Evolutionary conservation across 2,888 invertebrate genomes (phyloP), one percentile per base, ranked within the genome.

Genomic region (Tromatobia lineatoria): DNA sequence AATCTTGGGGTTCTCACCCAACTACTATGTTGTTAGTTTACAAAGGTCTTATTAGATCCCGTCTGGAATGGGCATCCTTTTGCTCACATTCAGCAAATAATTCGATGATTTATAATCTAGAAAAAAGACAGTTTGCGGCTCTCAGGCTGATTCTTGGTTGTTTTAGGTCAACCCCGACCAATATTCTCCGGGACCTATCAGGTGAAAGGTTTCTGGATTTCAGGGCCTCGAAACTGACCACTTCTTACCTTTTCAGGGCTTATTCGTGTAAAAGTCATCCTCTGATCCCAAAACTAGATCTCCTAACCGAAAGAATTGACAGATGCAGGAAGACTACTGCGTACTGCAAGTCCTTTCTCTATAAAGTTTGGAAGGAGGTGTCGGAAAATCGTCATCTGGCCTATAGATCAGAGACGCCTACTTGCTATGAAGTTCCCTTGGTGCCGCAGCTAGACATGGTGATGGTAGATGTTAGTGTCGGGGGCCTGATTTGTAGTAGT

Each of bases 1-100:
- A 76, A 18, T 29, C 70, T 2, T 82, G 81, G 71, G 76, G 81
- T 8, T 50, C 76, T 0, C 76, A 82, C 52, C 71, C 76, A 0
- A 45, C 45, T 1, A 77, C 82, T 2, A n/a, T 64, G 20, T 6
- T 64, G 10, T 15, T 20, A 10, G 57, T 82, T 0, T 82, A 82
- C 23, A 77, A 77, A 66, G 71, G 71, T n/a, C 52, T 82, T 2
- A 70, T 77, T 3, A 20, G 70, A 13, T 11, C 29, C 0, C 61
- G 47, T 13, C 13, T 71, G 0, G 64, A 76, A 3, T 76, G 71
- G 76, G 64, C 64, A 4, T 47, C 10, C 7, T 34, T 54, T 7
- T 29, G 38, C 3, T 25, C 71, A 11, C 38, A 20, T n/a, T 61
- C 64, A 7, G 54, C 74, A 0, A 20, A 38, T 1, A 42, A 25